phyloP scores from a whole-genome alignment of 2,113 vertebrate genomes.

The Trematocara stigmaticum region DNA sequence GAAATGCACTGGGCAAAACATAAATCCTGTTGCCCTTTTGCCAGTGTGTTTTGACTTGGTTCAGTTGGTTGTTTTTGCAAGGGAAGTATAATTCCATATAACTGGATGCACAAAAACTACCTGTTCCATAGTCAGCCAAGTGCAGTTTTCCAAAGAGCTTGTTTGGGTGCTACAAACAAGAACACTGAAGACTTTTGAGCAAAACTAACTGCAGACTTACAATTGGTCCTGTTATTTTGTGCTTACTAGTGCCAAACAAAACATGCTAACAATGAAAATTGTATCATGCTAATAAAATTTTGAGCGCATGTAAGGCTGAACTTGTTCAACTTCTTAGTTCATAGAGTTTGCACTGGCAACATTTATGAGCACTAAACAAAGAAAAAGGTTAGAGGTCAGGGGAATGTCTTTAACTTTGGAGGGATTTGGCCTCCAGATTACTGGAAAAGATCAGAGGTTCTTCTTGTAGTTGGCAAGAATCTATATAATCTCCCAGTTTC shows the following conservation, averaged over 20 bases:
- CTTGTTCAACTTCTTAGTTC: not conserved
- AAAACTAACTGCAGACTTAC: not conserved
- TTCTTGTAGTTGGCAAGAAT: not conserved
- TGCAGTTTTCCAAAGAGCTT: not conserved
- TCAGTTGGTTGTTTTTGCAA: not conserved
- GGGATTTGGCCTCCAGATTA: not conserved
- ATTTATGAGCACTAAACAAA: not conserved
- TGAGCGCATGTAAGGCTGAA: not conserved
- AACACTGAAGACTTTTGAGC: not conserved
- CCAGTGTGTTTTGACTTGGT: not conserved
- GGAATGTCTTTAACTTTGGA: not conserved
- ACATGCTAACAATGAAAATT: not conserved
- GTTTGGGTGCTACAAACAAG: not conserved
- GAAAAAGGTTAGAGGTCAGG: not conserved
- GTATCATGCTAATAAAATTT: not conserved
- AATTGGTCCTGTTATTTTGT: not conserved
- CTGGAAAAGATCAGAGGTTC: not conserved
- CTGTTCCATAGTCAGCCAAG: not conserved
- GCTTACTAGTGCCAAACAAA: not conserved
- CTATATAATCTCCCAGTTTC: not conserved
- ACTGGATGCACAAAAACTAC: not conserved
- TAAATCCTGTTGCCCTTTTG: not conserved
- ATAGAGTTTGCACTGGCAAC: not conserved
- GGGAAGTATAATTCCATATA: not conserved
- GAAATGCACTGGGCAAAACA: not conserved